Evolutionary conservation across 2,888 invertebrate genomes (phyloP).

Genomic region (Microplitis manilae): DNA sequence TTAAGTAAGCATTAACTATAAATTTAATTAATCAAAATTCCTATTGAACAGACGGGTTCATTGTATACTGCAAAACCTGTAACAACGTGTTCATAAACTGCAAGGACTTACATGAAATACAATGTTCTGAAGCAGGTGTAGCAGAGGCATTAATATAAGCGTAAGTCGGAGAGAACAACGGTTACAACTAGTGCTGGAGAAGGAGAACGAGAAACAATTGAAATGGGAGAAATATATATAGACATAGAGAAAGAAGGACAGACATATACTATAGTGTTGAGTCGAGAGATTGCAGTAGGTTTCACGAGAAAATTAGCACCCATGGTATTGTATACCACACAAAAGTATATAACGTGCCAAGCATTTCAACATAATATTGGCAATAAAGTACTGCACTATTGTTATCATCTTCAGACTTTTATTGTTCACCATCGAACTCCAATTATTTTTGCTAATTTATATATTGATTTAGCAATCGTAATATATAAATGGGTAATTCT

Average conservation of each 20-base stretch:
- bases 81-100: slow-evolving; percentile 6
- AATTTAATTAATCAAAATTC: neutral
- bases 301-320: slow-evolving; percentile 70
- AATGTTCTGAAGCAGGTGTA: slow-evolving; percentile 30
- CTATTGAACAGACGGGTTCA: slow-evolving; percentile 3
- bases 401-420: slow-evolving; percentile 45
- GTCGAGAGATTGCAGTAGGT: slow-evolving; percentile 60
- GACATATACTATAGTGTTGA: neutral
- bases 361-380: slow-evolving; percentile 60
- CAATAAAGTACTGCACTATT: slow-evolving; percentile 66
- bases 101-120: slow-evolving; percentile 22
- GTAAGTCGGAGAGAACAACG: neutral
- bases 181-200: neutral
- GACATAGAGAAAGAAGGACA: slow-evolving; percentile 4
- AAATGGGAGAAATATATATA: slow-evolving; percentile 5
- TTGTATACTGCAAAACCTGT: neutral
- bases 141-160: slow-evolving; percentile 31
- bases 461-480: neutral
- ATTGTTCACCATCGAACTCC: slow-evolving; percentile 35
- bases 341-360: slow-evolving; percentile 14
- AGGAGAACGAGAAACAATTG: slow-evolving; percentile 8
- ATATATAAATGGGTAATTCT: neutral
- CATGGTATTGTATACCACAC: slow-evolving; percentile 61
- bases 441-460: slow-evolving; percentile 5
- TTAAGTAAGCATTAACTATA: neutral